Evolutionary conservation across 2,888 invertebrate species (phyloP).

Genomic region (Teleogryllus oceanicus): DNA sequence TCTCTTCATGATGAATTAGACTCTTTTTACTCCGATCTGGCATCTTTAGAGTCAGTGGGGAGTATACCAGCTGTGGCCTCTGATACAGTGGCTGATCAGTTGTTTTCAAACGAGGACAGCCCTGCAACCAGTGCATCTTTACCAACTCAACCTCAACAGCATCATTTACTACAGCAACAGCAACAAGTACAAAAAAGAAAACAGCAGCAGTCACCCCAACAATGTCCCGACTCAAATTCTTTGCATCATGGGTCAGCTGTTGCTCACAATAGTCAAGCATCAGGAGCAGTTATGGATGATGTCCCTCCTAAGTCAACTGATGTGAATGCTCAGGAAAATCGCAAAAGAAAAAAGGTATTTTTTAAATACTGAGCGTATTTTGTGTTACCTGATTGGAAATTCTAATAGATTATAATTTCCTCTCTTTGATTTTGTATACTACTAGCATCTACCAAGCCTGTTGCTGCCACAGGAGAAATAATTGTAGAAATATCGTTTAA

Average conservation of each 20-base stretch:
- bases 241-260: conserved; percentile 36
- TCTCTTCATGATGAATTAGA: conserved; percentile 53
- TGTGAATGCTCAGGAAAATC: background rate
- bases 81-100: conserved; percentile 24
- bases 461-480: no score
- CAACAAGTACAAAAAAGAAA: background rate
- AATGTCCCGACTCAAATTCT: background rate
- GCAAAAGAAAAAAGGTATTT: conserved; percentile 29
- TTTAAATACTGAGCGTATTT: no score
- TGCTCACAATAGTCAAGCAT: conserved; percentile 37
- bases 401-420: no score
- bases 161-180: background rate
- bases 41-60: conserved; percentile 50
- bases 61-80: conserved; percentile 29
- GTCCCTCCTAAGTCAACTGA: conserved; percentile 33
- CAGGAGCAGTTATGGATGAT: conserved; percentile 34
- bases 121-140: background rate
- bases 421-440: no score
- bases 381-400: no score
- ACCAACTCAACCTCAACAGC: background rate
- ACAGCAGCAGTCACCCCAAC: background rate
- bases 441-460: no score
- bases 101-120: background rate
- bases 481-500: no score
- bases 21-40: conserved; percentile 61